phyloP scores from a whole-genome alignment of 2,113 vertebrate species.

The Henicopernis longicauda region DNA sequence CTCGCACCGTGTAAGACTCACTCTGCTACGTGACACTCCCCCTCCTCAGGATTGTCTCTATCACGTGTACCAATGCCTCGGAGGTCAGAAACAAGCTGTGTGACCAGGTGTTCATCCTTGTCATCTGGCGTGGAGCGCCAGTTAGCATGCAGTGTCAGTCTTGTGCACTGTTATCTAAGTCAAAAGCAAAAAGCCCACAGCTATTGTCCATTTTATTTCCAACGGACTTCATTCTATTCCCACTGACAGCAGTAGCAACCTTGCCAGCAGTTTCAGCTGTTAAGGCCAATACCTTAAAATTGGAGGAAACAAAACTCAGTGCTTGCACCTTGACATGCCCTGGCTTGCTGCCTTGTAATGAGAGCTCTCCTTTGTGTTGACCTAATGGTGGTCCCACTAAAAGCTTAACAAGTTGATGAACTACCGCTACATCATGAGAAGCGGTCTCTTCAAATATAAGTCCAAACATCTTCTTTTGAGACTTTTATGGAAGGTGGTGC shows the following conservation, averaged over 20 bases:
- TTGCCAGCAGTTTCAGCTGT: neutral
- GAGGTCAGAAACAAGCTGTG: neutral
- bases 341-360: neutral
- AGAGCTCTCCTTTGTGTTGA: neutral
- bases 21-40: neutral
- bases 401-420: neutral
- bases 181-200: neutral
- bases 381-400: neutral
- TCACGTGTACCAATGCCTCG: neutral
- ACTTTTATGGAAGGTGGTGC: neutral
- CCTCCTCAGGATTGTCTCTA: neutral
- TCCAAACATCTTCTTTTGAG: rapidly evolving
- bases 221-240: neutral
- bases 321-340: neutral
- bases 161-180: rapidly evolving
- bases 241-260: neutral
- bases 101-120: neutral
- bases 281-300: neutral
- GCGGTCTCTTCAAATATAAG: neutral
- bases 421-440: neutral
- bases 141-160: neutral
- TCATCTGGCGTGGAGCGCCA: neutral
- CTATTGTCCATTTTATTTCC: neutral
- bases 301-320: neutral
- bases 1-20: rapidly evolving